phyloP scores from a whole-genome alignment of 1,140 invertebrate species.

The Berghia stephanieae region DNA sequence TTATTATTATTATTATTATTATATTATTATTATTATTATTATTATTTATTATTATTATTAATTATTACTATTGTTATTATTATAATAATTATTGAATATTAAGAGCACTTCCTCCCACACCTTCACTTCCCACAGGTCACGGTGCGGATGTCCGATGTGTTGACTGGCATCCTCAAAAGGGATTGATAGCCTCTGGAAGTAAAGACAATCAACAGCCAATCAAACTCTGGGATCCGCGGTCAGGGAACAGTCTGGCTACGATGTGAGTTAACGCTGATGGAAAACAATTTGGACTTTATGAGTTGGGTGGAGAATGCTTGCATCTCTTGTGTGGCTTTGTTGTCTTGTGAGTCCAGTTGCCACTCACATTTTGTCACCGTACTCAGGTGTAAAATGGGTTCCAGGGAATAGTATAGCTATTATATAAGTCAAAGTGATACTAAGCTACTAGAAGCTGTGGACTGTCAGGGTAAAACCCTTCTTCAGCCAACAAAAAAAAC shows the following conservation, averaged over 20 bases:
- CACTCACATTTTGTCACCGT: too few species aligned
- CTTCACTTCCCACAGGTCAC: conserved; percentile 76
- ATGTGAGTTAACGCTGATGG: conserved; percentile 67
- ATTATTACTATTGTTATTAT: too few species aligned
- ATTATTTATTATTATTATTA: too few species aligned
- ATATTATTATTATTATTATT: too few species aligned
- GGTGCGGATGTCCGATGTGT: conserved; percentile 99
- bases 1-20: too few species aligned
- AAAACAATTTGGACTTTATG: background rate
- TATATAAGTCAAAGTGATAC: too few species aligned
- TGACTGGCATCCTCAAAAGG: conserved; percentile 99
- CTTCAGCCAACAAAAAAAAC: too few species aligned
- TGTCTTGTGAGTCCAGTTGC: background rate
- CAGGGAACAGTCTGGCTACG: conserved; percentile 78
- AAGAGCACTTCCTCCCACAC: background rate
- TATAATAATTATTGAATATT: too few species aligned
- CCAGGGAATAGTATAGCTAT: too few species aligned
- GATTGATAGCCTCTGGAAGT: conserved; percentile 95
- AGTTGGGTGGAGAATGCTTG: background rate
- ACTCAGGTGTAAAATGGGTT: too few species aligned
- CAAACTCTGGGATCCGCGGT: conserved; percentile 99
- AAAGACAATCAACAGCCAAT: conserved; percentile 99
- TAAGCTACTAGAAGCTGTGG: too few species aligned
- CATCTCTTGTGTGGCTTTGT: background rate
- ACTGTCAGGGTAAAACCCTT: too few species aligned